Evolutionary conservation across 2,797 vertebrate genomes (phyloP), one percentile per base, ranked within the genome.

Genomic region (Psittacula echo): DNA sequence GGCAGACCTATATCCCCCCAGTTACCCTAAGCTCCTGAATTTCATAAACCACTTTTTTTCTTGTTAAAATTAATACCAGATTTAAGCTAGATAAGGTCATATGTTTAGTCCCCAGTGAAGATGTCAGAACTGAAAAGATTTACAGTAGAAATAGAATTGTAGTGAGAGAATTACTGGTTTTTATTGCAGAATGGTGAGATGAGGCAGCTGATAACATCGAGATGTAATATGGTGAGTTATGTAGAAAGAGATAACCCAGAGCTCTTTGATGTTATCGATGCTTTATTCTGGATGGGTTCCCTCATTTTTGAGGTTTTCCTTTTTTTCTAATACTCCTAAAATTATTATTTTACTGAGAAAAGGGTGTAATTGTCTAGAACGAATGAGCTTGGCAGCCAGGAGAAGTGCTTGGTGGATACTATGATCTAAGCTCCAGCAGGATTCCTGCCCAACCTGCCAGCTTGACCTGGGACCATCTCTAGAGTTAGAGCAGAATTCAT

Each of bases 81-180:
- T 96, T 97, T 89, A 96, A 97, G 93, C 94, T 94, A 97, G 95
- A 96, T 97, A 97, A 97, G 95, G 93, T 97, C 90, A 91, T 68
- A 65, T 93, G 75, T 60, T 84, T 90, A 90, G 91, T 93, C 50
- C 72, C 42, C 29, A 87, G 58, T 95, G 95, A 93, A 92, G 96
- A 67, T 95, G 95, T 94, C 86, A 96, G 85, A 94, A 70, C 9
- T 83, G 72, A 80, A 78, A 56, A 97, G 37, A 95, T 95, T 94
- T 86, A 80, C 73, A 89, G 47, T 90, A 65, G 50, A 88, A 95
- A 83, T 87, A 41, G 81, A 90, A 83, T 32, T 60, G 47, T 50
- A 64, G 53, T 37, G 27, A 68, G 89, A 92, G 54, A 88, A 54
- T 62, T 87, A 19, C 39, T 95, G 24, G 76, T 61, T 81, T 67